Conservation (phyloP, 2,797 vertebrate genomes). For the Oreochromis grahami region DNA sequence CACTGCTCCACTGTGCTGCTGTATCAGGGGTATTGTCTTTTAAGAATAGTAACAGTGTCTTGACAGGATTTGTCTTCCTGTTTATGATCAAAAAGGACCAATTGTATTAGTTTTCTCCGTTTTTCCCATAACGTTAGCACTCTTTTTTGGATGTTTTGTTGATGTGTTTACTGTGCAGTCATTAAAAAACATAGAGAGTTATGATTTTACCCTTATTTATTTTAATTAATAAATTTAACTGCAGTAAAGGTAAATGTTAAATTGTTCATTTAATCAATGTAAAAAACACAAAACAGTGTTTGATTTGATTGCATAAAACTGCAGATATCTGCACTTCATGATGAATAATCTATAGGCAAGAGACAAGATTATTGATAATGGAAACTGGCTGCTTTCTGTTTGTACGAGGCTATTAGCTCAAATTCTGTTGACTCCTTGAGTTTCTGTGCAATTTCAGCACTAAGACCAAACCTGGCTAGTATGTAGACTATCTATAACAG, state of each 20-base stretch:
- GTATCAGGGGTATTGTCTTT: slow-evolving; percentile 18
- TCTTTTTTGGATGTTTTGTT: background rate
- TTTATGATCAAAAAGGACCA: slow-evolving; percentile 15
- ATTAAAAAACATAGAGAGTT: background rate
- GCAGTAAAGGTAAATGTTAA: background rate
- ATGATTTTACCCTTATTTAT: background rate
- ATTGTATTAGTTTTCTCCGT: background rate
- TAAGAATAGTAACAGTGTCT: slow-evolving; percentile 4
- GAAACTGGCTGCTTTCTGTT: background rate
- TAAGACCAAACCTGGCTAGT: background rate
- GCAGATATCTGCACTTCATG: background rate
- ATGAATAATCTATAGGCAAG: background rate
- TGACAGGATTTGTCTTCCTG: slow-evolving; percentile 27
- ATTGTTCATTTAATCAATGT: background rate
- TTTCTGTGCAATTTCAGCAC: background rate
- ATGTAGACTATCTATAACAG: background rate
- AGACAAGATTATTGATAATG: background rate
- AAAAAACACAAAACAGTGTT: background rate
- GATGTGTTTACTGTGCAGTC: background rate
- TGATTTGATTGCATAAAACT: background rate
- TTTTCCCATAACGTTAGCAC: background rate
- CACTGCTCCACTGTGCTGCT: background rate
- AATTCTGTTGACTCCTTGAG: background rate
- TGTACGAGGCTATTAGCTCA: background rate
- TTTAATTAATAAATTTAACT: background rate